These are phyloP conservation scores for Chelon auratus DNA, from an alignment of 2,797 vertebrate species.

Conservation along the genomic window DNA sequence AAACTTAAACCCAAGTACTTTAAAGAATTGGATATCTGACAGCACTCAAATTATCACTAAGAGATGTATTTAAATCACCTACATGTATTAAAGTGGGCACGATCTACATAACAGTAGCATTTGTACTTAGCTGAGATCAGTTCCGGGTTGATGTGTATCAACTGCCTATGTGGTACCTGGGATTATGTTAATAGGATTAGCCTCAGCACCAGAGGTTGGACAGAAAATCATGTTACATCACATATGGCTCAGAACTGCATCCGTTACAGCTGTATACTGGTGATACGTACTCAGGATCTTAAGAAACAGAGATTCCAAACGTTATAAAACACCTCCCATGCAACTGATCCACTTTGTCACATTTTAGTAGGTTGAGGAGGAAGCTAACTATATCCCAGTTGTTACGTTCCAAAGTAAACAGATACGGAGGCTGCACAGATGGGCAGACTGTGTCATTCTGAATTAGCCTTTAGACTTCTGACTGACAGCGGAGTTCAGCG, in stretches of 20 bases:
- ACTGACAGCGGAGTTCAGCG: slow-evolving; percentile 64
- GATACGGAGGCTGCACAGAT: slow-evolving; percentile 48
- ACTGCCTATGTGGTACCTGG: slow-evolving; percentile 72
- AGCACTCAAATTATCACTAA: too few species aligned
- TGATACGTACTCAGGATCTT: slow-evolving; percentile 66
- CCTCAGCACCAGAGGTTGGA: slow-evolving; percentile 51
- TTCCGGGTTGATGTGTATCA: slow-evolving; percentile 52
- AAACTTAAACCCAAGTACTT: too few species aligned
- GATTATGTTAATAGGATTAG: slow-evolving; percentile 77
- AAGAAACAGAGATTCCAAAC: slow-evolving; percentile 37
- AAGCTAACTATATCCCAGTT: slow-evolving; percentile 37
- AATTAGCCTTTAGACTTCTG: slow-evolving; percentile 69
- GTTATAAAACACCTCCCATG: too few species aligned
- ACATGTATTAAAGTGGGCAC: too few species aligned
- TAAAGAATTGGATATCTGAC: too few species aligned
- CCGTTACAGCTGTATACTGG: slow-evolving; percentile 32
- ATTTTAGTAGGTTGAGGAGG: slow-evolving; percentile 46
- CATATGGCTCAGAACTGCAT: slow-evolving; percentile 42
- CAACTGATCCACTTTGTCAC: not conserved
- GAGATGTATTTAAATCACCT: too few species aligned
- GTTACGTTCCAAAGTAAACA: slow-evolving; percentile 55
- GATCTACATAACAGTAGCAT: slow-evolving; percentile 19
- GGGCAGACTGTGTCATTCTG: slow-evolving; percentile 56
- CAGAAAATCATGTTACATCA: slow-evolving; percentile 58
- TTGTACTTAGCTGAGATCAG: slow-evolving; percentile 42